Conservation (phyloP, 1,140 invertebrate genomes). For the Tenebrio molitor region DNA sequence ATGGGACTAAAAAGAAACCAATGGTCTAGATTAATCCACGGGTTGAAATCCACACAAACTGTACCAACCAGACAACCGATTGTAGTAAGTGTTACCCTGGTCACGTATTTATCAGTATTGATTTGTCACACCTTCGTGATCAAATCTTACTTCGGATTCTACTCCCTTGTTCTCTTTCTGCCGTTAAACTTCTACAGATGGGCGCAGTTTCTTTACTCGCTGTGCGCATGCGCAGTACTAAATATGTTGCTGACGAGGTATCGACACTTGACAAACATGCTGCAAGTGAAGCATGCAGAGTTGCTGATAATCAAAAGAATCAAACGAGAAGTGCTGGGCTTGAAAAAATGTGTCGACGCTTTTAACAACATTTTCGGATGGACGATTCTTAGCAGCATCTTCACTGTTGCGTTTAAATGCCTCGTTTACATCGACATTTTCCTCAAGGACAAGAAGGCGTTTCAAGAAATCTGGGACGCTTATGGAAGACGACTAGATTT, state of each 20-base stretch:
- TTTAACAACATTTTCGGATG: constrained; percentile 15
- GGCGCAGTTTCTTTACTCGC: no score
- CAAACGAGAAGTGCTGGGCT: no score
- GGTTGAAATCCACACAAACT: background rate
- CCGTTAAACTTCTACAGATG: no score
- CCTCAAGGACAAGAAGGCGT: background rate
- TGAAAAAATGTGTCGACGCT: background rate
- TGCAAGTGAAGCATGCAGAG: no score
- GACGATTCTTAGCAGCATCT: background rate
- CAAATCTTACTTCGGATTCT: no score
- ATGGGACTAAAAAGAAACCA: background rate
- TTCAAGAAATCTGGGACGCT: no score
- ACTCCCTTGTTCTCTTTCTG: no score
- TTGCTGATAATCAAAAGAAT: no score
- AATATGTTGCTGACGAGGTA: background rate
- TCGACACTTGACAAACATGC: background rate
- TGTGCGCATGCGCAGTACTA: no score
- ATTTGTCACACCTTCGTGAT: no score
- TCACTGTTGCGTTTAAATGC: background rate
- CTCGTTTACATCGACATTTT: constrained; percentile 12
- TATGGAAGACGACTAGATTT: no score
- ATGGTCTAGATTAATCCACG: constrained; percentile 8
- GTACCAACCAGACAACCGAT: background rate
- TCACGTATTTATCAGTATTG: no score
- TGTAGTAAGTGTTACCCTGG: background rate